Evolutionary conservation across 2,888 invertebrate genomes (phyloP), one percentile per base, ranked within the genome.

Genomic region (Griposia aprilina): DNA sequence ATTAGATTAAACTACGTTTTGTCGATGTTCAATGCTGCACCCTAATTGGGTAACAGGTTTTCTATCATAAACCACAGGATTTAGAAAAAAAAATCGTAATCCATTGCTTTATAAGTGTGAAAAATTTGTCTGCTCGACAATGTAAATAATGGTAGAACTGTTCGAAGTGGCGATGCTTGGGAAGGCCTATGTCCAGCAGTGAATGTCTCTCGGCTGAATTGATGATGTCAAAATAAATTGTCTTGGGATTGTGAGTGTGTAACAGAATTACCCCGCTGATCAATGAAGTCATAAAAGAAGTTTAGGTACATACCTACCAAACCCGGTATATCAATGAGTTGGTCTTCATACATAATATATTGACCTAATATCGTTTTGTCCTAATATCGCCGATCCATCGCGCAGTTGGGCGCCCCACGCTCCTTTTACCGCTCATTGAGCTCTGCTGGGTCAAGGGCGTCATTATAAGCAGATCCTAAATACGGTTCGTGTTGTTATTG

Each of bases 361-460:
- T 57, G 63, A 80, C 63, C 48, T 80, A 68, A 80, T 80, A 79
- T 72, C 72, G 67, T 72, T 72, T 68, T 55, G 52, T 57, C 79
- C 62, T 50, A 67, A 78, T 80, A 79, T 80, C 80, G 30, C 30
- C 74, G 17, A 80, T 80, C 68, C 30, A 68, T 73, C 73, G 63
- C 73, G 48, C 67, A 52, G 63, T 73, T 59, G 80, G 73, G 57
- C 62, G 41, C 67, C 78, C 62, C 60, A 30, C 26, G 48, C 79
- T 48, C 41, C 62, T 80, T 41, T 57, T 80, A 73, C 60, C 73
- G 55, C 62, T 41, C 36, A 65, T 76, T 65, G 65, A 17, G 36
- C 55, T 62, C 55, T 50, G n/a, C 20, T 45, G 57, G 73, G 80
- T 80, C 80, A 80, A 79, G 73, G 80, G 20, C 80, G 30, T 41